Evolutionary conservation across 2,888 invertebrate genomes (phyloP).

Genomic region (Germaria angustata): DNA sequence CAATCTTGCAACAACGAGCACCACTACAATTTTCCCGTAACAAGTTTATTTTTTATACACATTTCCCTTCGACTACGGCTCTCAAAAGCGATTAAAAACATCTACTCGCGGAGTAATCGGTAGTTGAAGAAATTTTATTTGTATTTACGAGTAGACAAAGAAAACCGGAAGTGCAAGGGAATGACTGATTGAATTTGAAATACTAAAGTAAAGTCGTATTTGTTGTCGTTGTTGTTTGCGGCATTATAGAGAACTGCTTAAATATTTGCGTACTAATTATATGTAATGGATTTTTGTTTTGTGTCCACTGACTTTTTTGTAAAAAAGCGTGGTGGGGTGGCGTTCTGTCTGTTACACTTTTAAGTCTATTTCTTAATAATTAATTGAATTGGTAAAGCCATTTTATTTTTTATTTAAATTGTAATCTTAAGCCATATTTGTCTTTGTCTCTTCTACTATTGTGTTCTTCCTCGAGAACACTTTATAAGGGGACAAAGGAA

Average conservation of each 20-base stretch:
- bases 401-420: conserved; percentile 29
- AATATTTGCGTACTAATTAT: conserved; percentile 55
- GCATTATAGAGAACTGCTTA: conserved; percentile 15
- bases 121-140: conserved; percentile 42
- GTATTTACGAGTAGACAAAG: conserved; percentile 39
- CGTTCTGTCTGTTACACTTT: neutral
- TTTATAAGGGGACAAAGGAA: neutral
- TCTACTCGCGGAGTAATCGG: neutral
- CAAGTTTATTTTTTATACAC: too few relatives aligned
- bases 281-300: conserved; percentile 14
- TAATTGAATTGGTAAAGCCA: neutral
- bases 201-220: neutral
- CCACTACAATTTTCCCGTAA: too few relatives aligned
- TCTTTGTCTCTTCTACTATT: conserved; percentile 20
- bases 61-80: too few relatives aligned
- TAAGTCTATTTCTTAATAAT: neutral
- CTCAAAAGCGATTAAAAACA: neutral
- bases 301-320: conserved; percentile 4
- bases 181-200: conserved; percentile 10
- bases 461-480: too few relatives aligned
- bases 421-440: conserved; percentile 49
- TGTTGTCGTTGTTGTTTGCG: neutral
- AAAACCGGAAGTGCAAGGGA: neutral
- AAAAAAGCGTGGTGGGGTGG: neutral
- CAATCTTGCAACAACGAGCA: too few relatives aligned